Conservation (phyloP, 2,113 vertebrate genomes). For the Macroglossus sobrinus region DNA sequence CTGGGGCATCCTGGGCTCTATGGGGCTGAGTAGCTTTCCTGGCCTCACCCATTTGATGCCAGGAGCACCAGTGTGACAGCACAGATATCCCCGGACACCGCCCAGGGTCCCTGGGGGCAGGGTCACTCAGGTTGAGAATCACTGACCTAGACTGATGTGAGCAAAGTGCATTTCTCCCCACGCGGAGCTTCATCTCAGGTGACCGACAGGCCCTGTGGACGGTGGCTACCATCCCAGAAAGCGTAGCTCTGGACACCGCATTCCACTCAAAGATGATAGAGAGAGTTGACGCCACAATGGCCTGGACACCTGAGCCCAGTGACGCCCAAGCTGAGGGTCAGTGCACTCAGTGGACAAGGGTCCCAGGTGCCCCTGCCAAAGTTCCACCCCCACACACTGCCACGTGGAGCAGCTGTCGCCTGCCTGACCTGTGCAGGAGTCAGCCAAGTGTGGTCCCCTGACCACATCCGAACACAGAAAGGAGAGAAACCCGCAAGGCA, state of each 20-base stretch:
- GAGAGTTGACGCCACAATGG: not conserved
- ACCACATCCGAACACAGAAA: rapidly evolving
- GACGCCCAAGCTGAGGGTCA: not conserved
- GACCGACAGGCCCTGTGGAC: too few species aligned
- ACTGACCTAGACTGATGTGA: not conserved
- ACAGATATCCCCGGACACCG: not conserved
- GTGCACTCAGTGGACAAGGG: not conserved
- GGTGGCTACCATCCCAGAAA: not conserved
- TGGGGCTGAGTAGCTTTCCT: not conserved
- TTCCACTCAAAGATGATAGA: not conserved
- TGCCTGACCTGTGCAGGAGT: not conserved
- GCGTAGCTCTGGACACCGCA: not conserved
- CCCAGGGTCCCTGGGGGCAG: not conserved
- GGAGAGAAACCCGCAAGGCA: too few species aligned
- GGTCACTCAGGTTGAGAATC: not conserved
- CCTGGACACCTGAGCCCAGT: too few species aligned
- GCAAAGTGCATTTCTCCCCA: not conserved
- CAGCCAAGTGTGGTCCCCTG: not conserved
- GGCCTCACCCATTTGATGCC: not conserved
- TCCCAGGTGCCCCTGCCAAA: not conserved
- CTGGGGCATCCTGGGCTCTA: not conserved
- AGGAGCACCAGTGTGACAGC: not conserved
- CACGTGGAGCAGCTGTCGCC: not conserved
- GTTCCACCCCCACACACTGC: not conserved
- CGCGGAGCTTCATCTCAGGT: not conserved